These are phyloP conservation scores for Stomatorhinus ivindoensis DNA, from an alignment of 2,113 vertebrate species.

Conservation along the genomic window DNA sequence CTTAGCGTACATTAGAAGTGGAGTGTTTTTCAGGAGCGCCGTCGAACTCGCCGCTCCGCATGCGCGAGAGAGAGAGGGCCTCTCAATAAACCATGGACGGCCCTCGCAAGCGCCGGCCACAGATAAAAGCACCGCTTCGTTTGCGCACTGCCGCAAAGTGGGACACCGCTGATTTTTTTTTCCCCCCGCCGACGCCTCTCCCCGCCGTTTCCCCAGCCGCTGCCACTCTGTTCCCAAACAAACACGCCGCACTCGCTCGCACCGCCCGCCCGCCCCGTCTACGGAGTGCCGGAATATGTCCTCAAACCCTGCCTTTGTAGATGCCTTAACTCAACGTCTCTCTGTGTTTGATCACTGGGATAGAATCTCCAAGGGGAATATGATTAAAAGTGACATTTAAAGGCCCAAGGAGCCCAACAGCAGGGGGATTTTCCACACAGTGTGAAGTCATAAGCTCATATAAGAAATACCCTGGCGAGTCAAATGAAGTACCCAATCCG, in stretches of 20 bases:
- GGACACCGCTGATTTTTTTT: background rate
- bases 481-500: conserved; percentile 40
- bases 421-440: conserved; percentile 56
- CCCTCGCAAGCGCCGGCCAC: conserved; percentile 35
- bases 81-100: conserved; percentile 31
- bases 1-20: conserved; percentile 35
- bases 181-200: background rate
- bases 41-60: conserved; percentile 25
- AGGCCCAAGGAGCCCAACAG: conserved; percentile 43
- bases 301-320: conserved; percentile 38
- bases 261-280: background rate
- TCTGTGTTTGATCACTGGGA: conserved; percentile 56
- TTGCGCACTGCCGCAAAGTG: conserved; percentile 27
- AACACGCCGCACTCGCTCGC: background rate
- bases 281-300: conserved; percentile 16
- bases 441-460: conserved; percentile 58
- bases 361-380: conserved; percentile 44
- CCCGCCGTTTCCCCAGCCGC: background rate
- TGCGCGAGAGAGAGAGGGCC: conserved; percentile 25
- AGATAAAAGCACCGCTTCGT: conserved; percentile 34
- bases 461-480: conserved; percentile 58
- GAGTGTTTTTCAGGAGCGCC: conserved; percentile 29
- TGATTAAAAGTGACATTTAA: conserved; percentile 62
- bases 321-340: conserved; percentile 45
- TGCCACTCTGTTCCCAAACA: conserved; percentile 7